Base-by-base conservation (phyloP, 2,113 vertebrate genomes). In the Brachirus orientalis region DNA sequence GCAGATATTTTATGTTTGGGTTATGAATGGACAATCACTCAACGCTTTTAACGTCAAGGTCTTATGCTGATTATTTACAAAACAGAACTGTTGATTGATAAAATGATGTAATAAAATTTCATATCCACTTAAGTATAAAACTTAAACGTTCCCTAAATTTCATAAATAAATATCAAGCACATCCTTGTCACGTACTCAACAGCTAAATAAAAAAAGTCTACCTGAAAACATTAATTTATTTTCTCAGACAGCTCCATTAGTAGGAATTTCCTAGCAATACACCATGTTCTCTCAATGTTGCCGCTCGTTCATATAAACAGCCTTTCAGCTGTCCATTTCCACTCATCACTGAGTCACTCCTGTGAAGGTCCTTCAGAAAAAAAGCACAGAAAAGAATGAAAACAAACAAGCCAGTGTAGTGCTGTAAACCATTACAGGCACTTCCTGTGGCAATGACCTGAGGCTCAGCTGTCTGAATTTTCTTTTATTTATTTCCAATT, bases 391-490 rank as follows among this genome's bases (percentile, higher is more conserved):
- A n/a, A 55, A 62, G 75, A 62, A 40, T 12, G 1, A 28, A 84
- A 75, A 79, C 51, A 75, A 73, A 75, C 36, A n/a, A n/a, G n/a
- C n/a, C n/a, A n/a, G n/a, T n/a, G 56, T 51, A 11, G 16, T 85
- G 63, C 58, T 38, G 3, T 78, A 75, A 87, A 89, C 62, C 69
- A 50, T 79, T 37, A 7, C 9, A 4, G 53, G 3, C 33, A 38
- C 52, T 80, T 84, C 80, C 74, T 67, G 72, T 80, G 79, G 41
- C 82, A 75, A 19, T 86, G 86, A 83, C 63, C 62, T 17, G 14
- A 69, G 58, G 60, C 35, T n/a, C 6, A 3, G 3, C 16, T 63
- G 46, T 37, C 47, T 9, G 7, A 3, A 14, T 56, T 53, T 47
- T 55, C 41, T 58, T 43, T 57, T n/a, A 52, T 50, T 47, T 55